phyloP scores from a whole-genome alignment of 1,140 invertebrate genomes.

The Rhyzopertha dominica region DNA sequence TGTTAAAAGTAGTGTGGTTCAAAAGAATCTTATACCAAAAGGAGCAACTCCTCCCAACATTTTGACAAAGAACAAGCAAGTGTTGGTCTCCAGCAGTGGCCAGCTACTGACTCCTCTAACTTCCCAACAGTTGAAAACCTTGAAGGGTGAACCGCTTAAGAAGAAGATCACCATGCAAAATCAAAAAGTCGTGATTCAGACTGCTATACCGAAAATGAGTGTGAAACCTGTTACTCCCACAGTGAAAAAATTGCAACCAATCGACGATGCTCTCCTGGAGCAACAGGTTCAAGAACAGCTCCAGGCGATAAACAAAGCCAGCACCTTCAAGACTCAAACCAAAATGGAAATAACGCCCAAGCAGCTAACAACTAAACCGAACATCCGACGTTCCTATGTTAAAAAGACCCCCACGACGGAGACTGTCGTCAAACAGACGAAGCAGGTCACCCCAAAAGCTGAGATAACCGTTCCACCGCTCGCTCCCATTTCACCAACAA shows the following conservation, averaged over 20 bases:
- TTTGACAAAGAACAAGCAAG: constrained; percentile 22
- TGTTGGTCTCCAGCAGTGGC: constrained; percentile 41
- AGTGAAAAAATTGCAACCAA: constrained; percentile 34
- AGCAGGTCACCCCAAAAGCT: constrained; percentile 9
- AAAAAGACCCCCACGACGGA: constrained; percentile 17
- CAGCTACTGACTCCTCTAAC: constrained; percentile 49
- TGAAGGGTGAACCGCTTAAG: constrained; percentile 21
- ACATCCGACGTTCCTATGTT: constrained; percentile 16
- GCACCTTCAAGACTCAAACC: constrained; percentile 19
- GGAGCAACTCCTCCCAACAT: constrained; percentile 6
- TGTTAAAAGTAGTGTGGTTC: constrained; percentile 30
- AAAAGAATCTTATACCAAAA: constrained; percentile 18
- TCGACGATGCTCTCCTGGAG: constrained; percentile 33
- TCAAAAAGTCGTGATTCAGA: constrained; percentile 18
- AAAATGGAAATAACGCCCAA: constrained; percentile 12
- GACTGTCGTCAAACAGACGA: neutral
- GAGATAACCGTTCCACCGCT: constrained; percentile 17
- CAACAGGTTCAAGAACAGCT: constrained; percentile 42
- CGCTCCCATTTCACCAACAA: constrained; percentile 30
- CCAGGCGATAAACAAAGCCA: constrained; percentile 39
- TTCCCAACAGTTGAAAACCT: constrained; percentile 46
- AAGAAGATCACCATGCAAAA: constrained; percentile 16
- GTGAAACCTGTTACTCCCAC: constrained; percentile 25
- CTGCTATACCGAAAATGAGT: neutral
- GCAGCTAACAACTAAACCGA: constrained; percentile 7